Evolutionary conservation across 1,140 invertebrate genomes (phyloP).

Genomic region (Drosophila simulans): DNA sequence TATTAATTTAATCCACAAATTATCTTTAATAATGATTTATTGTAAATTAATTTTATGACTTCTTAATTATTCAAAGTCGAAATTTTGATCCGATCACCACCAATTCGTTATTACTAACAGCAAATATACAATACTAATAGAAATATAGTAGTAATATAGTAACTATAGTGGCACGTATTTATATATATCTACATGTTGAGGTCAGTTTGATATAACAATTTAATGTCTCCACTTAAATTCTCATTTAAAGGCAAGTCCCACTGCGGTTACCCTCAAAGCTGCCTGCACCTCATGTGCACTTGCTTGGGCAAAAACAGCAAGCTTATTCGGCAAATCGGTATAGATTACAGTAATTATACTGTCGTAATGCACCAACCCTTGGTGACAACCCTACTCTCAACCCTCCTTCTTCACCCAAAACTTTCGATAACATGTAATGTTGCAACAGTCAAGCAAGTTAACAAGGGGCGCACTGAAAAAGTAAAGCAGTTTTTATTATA

Average conservation of each 20-base stretch:
- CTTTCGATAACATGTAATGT: constrained; percentile 53
- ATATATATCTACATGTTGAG: not conserved
- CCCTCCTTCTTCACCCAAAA: constrained; percentile 30
- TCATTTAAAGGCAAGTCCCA: not conserved
- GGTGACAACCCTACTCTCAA: not conserved
- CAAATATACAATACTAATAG: too few species aligned
- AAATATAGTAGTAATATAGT: too few species aligned
- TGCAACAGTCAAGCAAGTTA: constrained; percentile 9
- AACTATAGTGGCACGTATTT: too few species aligned
- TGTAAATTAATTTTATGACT: too few species aligned
- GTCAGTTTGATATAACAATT: too few species aligned
- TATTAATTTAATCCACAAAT: not conserved
- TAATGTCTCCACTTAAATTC: not conserved
- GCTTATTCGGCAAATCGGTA: constrained; percentile 34
- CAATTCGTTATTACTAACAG: too few species aligned
- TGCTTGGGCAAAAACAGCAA: constrained; percentile 32
- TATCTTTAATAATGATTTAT: too few species aligned
- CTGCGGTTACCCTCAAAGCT: not conserved
- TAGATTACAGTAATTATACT: constrained; percentile 39
- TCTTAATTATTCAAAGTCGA: too few species aligned
- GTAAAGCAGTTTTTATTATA: too few species aligned
- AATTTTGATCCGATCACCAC: too few species aligned
- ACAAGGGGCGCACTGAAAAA: too few species aligned
- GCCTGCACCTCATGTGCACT: constrained; percentile 1
- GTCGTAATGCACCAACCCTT: constrained; percentile 14